Evolutionary conservation across 2,888 invertebrate genomes (phyloP), one percentile per base, ranked within the genome.

Genomic region (Trissolcus brochymenae): DNA sequence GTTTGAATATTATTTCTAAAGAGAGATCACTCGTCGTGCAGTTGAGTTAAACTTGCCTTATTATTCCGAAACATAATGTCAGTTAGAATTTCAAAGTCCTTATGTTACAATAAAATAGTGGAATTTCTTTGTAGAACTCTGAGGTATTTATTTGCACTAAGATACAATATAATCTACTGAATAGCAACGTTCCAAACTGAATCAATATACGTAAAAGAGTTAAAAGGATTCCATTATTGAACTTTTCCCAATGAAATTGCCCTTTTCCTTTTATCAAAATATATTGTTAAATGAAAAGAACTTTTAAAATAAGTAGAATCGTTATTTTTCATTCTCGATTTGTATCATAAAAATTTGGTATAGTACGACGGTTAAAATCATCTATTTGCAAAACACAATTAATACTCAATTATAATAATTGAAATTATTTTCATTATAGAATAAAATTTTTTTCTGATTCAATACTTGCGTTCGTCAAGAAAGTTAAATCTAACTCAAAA

Each of bases 331-430:
- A 13, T 40, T 56, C 6, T 66, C 66, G n/a, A 66, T 25, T 41
- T 66, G 66, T n/a, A 66, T 59, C 51, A 66, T 41, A 25, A 66
- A 66, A 41, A 66, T 51, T 53, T 57, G 57, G 29, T 66, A 66
- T n/a, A 66, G 40, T 1, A 57, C 16, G 14, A 43, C 53, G 4
- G 57, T 43, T 43, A 51, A 21, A 16, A 66, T 29, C 9, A 66
- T 43, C 66, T 46, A 46, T 46, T 46, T 57, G 14, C 35, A 29
- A 65, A 35, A 46, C 17, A 17, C n/a, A 6, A 56, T 40, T 13
- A 56, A 9, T 4, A 46, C 1, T 46, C 4, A 14, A 16, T 46
- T 14, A 16, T 46, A 1, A 14, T 2, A 13, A 46, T 4, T 14
- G 16, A 14, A 16, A 6, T 46, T 46, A 14, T 2, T 7, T 4